These are phyloP conservation scores for Drosophila eohydei DNA, from an alignment of 2,888 invertebrate species.

Conservation along the genomic window DNA sequence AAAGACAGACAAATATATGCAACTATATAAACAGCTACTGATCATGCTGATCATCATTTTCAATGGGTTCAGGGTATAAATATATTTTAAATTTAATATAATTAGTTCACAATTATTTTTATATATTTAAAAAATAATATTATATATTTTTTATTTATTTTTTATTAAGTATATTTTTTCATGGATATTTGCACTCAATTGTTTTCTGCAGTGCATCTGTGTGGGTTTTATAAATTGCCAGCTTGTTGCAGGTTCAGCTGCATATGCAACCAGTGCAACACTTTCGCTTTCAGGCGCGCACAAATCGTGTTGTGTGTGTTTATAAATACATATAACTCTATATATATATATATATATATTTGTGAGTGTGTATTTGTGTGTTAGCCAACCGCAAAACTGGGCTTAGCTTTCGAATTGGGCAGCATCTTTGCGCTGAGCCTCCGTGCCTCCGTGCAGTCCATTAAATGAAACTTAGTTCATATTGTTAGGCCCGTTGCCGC, in stretches of 20 bases:
- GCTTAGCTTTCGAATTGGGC: conserved; percentile 41
- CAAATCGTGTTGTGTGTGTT: conserved; percentile 7
- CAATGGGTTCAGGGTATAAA: no score
- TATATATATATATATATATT: conserved; percentile 9
- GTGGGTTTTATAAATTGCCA: conserved; percentile 23
- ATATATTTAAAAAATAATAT: no score
- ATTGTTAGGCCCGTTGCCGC: conserved; percentile 58
- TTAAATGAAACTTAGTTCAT: conserved; percentile 80
- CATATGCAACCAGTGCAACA: conserved; percentile 43
- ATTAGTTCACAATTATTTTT: no score
- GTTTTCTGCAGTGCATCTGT: neutral
- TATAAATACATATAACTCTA: neutral
- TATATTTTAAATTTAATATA: no score
- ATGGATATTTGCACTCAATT: neutral
- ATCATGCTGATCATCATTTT: no score
- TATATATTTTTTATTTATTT: no score
- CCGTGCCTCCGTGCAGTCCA: conserved; percentile 62
- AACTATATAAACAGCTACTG: no score
- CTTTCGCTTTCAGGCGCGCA: conserved; percentile 50
- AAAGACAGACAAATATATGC: no score
- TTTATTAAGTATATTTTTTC: neutral
- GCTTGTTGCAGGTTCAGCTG: conserved; percentile 39
- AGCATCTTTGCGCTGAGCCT: conserved; percentile 9
- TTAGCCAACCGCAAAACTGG: conserved; percentile 55
- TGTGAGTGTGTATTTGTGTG: conserved; percentile 14